Evolutionary conservation across 2,797 vertebrate species (phyloP), one percentile per base, ranked within the genome.

Genomic region (Acrossocheilus fasciatus): DNA sequence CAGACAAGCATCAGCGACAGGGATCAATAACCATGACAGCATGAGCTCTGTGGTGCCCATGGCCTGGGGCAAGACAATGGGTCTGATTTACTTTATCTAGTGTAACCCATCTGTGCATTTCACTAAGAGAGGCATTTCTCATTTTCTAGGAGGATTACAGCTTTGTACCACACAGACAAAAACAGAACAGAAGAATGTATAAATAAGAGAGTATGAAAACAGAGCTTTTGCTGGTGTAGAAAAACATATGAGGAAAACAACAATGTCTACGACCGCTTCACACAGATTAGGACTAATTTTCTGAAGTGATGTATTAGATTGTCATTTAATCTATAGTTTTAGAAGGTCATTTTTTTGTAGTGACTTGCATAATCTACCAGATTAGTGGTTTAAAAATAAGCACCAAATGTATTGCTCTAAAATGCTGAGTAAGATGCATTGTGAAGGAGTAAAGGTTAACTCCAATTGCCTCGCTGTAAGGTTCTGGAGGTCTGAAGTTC

Each of bases 401-500:
- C 18, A 43, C 2, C 7, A 45, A 74, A 69, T 12, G 41, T 41
- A 34, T 70, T 62, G 20, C 68, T 36, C 15, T 50, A 41, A 52
- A 88, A 85, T 74, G 81, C 6, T 83, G 87, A 82, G 80, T 77
- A 66, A 39, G 47, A 75, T 26, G 6, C 11, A 43, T 23, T 73
- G 34, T 50, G 30, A 1, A 7, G 83, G 93, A 88, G 87, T 90
- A 94, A 95, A 91, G 94, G 89, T 92, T 89, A 89, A 30, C 36
- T 43, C 84, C 70, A 86, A 79, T 36, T 76, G 41, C 2, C 41
- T 43, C 0, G 41, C 41, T 43, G 41, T 91, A 92, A 91, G 64
- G 74, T 68, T 81, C 68, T 47, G 52, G 18, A 87, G 85, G 93
- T 92, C 92, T 94, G 91, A 95, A 94, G 95, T 93, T 93, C 93